phyloP scores from a whole-genome alignment of 2,113 vertebrate genomes.

The Lamprologus ornatipinnis region DNA sequence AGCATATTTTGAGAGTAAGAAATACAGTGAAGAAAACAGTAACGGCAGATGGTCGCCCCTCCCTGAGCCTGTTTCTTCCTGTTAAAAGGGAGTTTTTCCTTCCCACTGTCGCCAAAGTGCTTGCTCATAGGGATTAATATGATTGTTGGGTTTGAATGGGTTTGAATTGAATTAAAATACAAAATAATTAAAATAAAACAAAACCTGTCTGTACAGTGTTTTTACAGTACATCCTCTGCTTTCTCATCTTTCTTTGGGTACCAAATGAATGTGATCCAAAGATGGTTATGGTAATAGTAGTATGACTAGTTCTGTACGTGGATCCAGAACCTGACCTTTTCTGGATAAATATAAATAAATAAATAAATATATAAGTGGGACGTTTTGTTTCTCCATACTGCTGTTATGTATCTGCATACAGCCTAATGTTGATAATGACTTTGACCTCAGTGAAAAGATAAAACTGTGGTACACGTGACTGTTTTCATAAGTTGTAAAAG shows the following conservation, averaged over 20 bases:
- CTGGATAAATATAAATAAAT: not conserved
- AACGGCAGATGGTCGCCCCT: not conserved
- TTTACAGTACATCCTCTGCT: not conserved
- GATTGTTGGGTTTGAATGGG: not conserved
- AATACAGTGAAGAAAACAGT: not conserved
- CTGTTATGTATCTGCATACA: not conserved
- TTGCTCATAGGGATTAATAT: accelerated
- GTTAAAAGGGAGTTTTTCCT: not conserved
- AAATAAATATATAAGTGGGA: not conserved
- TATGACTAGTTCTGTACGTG: not conserved
- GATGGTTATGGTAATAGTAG: not conserved
- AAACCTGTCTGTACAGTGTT: not conserved
- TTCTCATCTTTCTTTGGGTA: not conserved
- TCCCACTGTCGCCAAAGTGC: not conserved
- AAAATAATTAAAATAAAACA: not conserved
- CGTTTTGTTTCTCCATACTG: not conserved
- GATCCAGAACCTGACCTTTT: not conserved
- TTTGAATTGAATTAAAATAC: not conserved
- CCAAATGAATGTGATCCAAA: not conserved
- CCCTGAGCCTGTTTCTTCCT: not conserved
- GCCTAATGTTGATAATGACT: too few species aligned
- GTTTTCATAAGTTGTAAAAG: not conserved
- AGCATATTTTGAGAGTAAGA: not conserved
- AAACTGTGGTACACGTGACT: not conserved
- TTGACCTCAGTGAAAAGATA: not conserved